Evolutionary conservation across 2,113 vertebrate genomes (phyloP).

Genomic region (Beaufortia kweichowensis): DNA sequence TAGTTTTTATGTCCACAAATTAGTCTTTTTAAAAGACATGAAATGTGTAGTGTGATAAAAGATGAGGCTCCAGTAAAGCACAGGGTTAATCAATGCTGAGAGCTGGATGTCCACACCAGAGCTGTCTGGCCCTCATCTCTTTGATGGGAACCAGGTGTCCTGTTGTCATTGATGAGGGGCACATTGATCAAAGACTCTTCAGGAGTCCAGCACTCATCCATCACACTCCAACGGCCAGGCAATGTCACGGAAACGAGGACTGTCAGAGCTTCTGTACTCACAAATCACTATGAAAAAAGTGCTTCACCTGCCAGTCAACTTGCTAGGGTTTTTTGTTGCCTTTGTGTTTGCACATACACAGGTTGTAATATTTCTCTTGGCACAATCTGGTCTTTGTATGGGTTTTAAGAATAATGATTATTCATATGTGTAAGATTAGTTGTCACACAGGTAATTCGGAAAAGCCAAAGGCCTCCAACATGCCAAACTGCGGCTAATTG

Average conservation of each 20-base stretch:
- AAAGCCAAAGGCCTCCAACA: slow-evolving; percentile 3
- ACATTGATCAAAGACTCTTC: slow-evolving; percentile 57
- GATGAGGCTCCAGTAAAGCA: slow-evolving; percentile 5
- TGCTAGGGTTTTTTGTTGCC: slow-evolving; percentile 23
- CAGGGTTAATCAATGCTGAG: slow-evolving; percentile 48
- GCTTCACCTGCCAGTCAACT: background rate
- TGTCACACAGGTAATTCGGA: background rate
- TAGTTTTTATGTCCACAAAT: background rate
- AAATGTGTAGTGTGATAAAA: slow-evolving; percentile 37
- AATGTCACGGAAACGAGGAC: slow-evolving; percentile 44
- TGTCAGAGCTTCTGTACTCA: slow-evolving; percentile 42
- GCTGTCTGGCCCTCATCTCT: slow-evolving; percentile 31
- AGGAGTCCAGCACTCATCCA: slow-evolving; percentile 43
- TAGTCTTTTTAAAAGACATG: slow-evolving; percentile 1
- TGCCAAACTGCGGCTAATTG: slow-evolving; percentile 19
- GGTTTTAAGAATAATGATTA: background rate
- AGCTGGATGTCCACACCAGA: slow-evolving; percentile 42
- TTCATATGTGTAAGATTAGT: background rate
- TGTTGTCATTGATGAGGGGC: slow-evolving; percentile 56
- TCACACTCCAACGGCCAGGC: slow-evolving; percentile 43
- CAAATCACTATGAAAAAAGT: slow-evolving; percentile 42
- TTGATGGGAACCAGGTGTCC: slow-evolving; percentile 60
- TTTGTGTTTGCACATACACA: background rate
- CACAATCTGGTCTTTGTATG: slow-evolving; percentile 6
- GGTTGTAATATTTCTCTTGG: slow-evolving; percentile 14